These are phyloP conservation scores for Pangasius larnaudii DNA, from an alignment of 2,797 vertebrate species.

Conservation along the genomic window DNA sequence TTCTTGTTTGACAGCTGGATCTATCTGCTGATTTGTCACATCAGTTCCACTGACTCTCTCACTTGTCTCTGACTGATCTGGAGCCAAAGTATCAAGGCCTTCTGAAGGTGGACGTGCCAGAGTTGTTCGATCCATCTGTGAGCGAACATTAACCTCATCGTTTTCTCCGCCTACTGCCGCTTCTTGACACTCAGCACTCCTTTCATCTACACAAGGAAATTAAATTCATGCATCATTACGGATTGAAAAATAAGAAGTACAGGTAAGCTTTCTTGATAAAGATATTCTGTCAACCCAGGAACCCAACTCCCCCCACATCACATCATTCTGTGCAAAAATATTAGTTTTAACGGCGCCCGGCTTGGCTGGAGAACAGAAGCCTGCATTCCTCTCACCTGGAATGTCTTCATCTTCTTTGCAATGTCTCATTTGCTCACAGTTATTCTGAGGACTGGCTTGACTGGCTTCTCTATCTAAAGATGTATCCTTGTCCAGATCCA, in stretches of 20 bases:
- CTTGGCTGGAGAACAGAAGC: conserved; percentile 51
- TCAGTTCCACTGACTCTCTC: conserved; percentile 55
- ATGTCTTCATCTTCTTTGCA: conserved; percentile 40
- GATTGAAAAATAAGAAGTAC: conserved; percentile 52
- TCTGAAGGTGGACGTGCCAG: conserved; percentile 57
- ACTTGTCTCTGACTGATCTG: conserved; percentile 29
- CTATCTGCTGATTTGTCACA: conserved; percentile 46
- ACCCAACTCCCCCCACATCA: conserved; percentile 49
- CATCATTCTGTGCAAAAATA: conserved; percentile 56
- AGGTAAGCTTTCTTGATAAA: conserved; percentile 59
- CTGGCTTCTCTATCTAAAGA: conserved; percentile 16
- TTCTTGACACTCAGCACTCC: conserved; percentile 41
- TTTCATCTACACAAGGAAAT: conserved; percentile 57
- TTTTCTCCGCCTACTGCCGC: conserved; percentile 33
- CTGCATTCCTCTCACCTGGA: conserved; percentile 57
- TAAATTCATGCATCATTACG: conserved; percentile 53
- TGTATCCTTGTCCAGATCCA: conserved; percentile 17
- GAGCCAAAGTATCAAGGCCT: conserved; percentile 48
- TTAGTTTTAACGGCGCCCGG: conserved; percentile 52
- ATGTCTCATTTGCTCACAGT: conserved; percentile 42
- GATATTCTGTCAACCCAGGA: conserved; percentile 47
- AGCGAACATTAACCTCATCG: conserved; percentile 42
- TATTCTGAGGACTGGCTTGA: conserved; percentile 26
- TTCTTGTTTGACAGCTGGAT: conserved; percentile 43
- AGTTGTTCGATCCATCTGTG: conserved; percentile 53